Base-by-base conservation (phyloP, 30 jellyfish, hydroid and myxozoan species). In the Aurelia aurita region DNA sequence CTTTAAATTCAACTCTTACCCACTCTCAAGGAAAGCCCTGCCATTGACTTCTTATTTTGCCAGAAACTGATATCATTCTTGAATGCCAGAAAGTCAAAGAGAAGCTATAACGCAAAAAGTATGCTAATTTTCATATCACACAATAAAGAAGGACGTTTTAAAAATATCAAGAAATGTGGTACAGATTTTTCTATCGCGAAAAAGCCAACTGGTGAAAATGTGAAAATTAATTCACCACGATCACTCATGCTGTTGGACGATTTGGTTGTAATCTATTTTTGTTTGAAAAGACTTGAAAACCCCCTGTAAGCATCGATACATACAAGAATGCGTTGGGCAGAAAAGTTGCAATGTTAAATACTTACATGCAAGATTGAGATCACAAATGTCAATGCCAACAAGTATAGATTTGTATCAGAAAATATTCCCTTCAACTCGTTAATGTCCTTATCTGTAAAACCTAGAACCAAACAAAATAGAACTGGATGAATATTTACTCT, bases 71-170 rank as follows among this genome's bases (percentile, higher is more conserved):
- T 90, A 79, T 95, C 99, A 77, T 95, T 95, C 73, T 95, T 95
- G 65, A 95, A 95, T 29, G 99, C 99, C 90, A 95, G 74, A 80
- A 95, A 94, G 47, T 95, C 99, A 77, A 95, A 95, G 1, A 95
- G 84, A 27, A 85, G 72, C 99, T 95, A 54, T 0, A 72, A 55
- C 14, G 51, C 51, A 39, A 39, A 39, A 4, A 39, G 9, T 39
- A 39, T 39, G 16, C 51, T 15, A 2, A 39, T 39, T 39, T 39
- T 39, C 16, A 39, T 8, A 39, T 8, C 1, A 39, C 16, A 39
- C 3, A 39, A 39, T 39, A 39, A 14, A 31, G 43, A 2, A 31
- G 5, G 43, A 31, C 3, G 5, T 5, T 5, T 3, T 5, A 31
- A 31, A 31, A 31, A 31, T 5, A 31, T 31, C 5, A 0, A 31